Evolutionary conservation across 2,113 vertebrate species (phyloP).

Genomic region (Terrapene triunguis): DNA sequence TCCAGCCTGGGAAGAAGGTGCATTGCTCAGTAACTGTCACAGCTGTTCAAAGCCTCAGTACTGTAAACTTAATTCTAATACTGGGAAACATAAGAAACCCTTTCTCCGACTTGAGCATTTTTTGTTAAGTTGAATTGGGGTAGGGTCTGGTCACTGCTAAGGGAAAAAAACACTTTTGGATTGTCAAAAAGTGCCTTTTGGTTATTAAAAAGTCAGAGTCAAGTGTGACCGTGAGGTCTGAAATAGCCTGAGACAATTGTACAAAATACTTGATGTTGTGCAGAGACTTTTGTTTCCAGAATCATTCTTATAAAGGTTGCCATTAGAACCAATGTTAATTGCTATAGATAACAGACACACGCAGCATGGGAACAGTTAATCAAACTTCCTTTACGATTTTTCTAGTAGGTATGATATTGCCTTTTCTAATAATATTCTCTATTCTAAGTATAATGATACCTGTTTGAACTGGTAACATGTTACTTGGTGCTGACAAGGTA

Average conservation of each 20-base stretch:
- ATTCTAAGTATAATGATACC: not conserved
- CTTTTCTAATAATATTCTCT: not conserved
- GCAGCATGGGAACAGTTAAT: not conserved
- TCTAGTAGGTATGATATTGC: not conserved
- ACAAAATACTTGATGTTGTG: not conserved
- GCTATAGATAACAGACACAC: not conserved
- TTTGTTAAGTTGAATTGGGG: not conserved
- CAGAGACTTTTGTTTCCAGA: not conserved
- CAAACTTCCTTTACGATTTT: not conserved
- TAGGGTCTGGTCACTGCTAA: not conserved
- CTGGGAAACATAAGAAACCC: not conserved
- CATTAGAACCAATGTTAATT: not conserved
- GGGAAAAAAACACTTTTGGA: fast-evolving
- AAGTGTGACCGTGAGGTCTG: fast-evolving
- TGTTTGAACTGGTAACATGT: not conserved
- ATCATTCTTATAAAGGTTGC: not conserved
- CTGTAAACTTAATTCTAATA: not conserved
- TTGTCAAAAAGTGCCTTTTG: fast-evolving
- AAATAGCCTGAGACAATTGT: not conserved
- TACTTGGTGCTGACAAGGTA: not conserved
- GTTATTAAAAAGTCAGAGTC: not conserved
- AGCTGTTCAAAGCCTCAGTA: not conserved
- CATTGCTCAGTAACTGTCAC: not conserved
- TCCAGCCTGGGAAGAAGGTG: not conserved
- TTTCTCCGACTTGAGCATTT: not conserved